Percentiles rank a stretch among this genome's conserved stretches.
phyloP scores from a whole-genome alignment of 2,113 vertebrate genomes.

The Arenaria interpres region DNA sequence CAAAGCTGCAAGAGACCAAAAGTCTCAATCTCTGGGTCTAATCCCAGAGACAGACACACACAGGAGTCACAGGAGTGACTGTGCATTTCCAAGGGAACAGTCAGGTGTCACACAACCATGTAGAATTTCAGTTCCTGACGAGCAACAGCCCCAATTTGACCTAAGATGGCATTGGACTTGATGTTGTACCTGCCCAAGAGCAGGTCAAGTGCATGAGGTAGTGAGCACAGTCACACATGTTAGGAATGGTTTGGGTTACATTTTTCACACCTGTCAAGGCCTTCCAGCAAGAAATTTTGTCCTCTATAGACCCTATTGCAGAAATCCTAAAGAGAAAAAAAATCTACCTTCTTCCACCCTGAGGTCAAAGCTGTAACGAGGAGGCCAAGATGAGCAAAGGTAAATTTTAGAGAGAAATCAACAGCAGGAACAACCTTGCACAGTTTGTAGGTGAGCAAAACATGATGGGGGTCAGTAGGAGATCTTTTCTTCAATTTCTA shows the following conservation, averaged over 20 bases:
- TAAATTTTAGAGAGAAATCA: not conserved
- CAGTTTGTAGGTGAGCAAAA: not conserved
- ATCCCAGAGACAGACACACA: not conserved
- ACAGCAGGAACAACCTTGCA: not conserved
- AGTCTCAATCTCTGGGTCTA: not conserved
- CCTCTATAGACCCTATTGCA: not conserved
- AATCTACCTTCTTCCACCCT: not conserved
- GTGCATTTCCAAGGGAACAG: not conserved
- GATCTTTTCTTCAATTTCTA: not conserved
- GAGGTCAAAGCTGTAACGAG: not conserved
- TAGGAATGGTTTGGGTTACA: not conserved
- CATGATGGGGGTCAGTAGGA: rapidly evolving
- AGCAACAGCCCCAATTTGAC: not conserved
- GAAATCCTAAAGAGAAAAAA: not conserved
- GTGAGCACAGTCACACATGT: not conserved
- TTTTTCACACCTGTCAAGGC: not conserved
- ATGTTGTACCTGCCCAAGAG: not conserved
- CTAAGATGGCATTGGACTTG: not conserved
- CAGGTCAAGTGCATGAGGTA: not conserved
- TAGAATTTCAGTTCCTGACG: not conserved
- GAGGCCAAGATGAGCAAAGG: not conserved
- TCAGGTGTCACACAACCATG: not conserved
- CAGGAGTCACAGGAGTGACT: too few species aligned
- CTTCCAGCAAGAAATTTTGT: not conserved
- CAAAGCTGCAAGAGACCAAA: not conserved